These are phyloP conservation scores for Heliothis subflexa DNA, from an alignment of 1,140 invertebrate species.

Conservation along the genomic window DNA sequence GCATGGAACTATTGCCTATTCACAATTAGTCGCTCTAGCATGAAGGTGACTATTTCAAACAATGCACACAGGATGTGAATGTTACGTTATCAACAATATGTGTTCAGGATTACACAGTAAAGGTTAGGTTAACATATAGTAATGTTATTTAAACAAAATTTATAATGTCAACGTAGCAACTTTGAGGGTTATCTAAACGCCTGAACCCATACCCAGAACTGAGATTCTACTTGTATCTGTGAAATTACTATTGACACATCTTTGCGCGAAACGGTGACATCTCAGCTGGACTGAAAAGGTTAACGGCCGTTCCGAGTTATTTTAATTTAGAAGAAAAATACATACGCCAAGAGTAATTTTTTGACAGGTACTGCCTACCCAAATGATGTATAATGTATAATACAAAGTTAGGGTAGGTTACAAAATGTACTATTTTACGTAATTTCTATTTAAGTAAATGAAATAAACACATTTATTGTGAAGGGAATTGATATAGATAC, in stretches of 20 bases:
- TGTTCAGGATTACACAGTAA: slow-evolving; percentile 24
- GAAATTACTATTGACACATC: not conserved
- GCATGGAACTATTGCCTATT: slow-evolving; percentile 27
- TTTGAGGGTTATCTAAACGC: slow-evolving; percentile 12
- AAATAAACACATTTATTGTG: no score
- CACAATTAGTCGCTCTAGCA: slow-evolving; percentile 34
- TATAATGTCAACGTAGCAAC: slow-evolving; percentile 15
- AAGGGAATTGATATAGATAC: no score
- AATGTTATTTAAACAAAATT: not conserved
- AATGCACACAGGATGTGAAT: slow-evolving; percentile 7
- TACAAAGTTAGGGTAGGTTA: no score
- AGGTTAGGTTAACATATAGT: slow-evolving; percentile 19
- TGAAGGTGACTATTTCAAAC: slow-evolving; percentile 34
- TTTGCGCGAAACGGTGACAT: slow-evolving; percentile 9
- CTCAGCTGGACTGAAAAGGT: slow-evolving; percentile 24
- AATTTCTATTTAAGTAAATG: no score
- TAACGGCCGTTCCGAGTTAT: slow-evolving; percentile 21
- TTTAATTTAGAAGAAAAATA: not conserved
- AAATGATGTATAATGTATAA: no score
- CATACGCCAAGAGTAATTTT: slow-evolving; percentile 21
- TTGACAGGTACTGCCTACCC: slow-evolving; percentile 7
- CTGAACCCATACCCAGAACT: slow-evolving; percentile 31
- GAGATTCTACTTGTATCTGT: slow-evolving; percentile 8
- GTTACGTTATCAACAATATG: slow-evolving; percentile 23
- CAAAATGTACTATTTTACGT: no score